Percentiles rank a stretch among this genome's conserved stretches.
Conservation (phyloP, 1,140 invertebrate species). For the Trypoxylus dichotomus region DNA sequence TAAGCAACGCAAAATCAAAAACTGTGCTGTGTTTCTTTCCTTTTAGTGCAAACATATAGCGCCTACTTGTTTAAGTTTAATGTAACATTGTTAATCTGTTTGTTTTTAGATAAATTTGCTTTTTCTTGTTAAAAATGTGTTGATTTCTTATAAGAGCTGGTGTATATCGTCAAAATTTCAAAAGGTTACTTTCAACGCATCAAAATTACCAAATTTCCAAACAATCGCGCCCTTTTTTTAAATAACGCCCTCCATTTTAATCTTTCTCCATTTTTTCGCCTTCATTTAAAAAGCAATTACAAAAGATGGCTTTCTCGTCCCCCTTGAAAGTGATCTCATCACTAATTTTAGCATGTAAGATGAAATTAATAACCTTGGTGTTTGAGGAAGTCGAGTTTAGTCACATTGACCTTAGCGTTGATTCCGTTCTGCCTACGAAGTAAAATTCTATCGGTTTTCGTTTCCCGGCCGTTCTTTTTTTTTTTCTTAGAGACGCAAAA, state of each 20-base stretch:
- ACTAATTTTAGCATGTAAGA: background rate
- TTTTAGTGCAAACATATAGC: no score
- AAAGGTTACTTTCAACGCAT: background rate
- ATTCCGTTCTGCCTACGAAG: background rate
- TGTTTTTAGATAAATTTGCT: no score
- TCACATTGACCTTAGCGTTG: background rate
- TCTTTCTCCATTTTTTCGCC: background rate
- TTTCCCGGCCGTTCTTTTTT: background rate
- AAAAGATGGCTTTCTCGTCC: background rate
- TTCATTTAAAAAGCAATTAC: background rate
- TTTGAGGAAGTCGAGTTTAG: background rate
- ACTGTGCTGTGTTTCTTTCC: no score
- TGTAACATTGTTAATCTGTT: no score
- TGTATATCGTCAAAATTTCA: no score
- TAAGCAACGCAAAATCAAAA: background rate
- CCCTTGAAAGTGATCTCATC: background rate
- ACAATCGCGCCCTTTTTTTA: background rate
- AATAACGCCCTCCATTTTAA: background rate
- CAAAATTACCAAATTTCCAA: background rate
- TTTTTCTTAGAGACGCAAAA: background rate
- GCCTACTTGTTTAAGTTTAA: no score
- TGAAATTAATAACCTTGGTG: background rate
- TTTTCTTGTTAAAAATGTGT: no score
- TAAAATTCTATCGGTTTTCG: background rate
- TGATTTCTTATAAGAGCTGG: no score